Base-by-base conservation (phyloP, 2,888 invertebrate genomes). In the Drosophila subsilvestris region DNA sequence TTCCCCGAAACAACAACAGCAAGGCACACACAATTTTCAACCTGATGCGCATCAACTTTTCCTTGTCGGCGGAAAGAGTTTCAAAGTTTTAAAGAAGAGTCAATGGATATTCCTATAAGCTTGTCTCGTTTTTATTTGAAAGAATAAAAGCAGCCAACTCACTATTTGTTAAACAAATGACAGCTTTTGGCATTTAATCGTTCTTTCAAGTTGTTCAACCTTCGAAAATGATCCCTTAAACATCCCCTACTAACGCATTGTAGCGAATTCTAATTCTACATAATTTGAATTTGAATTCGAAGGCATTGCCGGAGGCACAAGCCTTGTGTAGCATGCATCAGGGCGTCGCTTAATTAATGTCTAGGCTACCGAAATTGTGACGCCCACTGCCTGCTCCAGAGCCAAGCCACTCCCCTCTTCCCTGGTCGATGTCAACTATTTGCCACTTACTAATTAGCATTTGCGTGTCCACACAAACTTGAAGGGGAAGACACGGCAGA, bases 391-490 rank as follows among this genome's bases (percentile, higher is more conserved):
- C 12, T 4, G 3, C n/a, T 10, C 25, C 25, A 6, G 25, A 6
- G 9, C 14, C 32, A 29, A 5, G 29, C 7, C 10, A 25, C 8
- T 32, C 3, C 49, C 42, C 44, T 43, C 25, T 44, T 12, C 42
- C 20, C 37, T 18, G 42, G 42, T 55, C 70, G 60, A 61, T 51
- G 55, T 56, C 67, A 84, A 84, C 85, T 76, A 86, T 84, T 86
- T 86, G 79, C 70, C 85, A 75, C 79, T 72, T 68, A 67, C 87
- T 83, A 86, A 83, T 83, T 86, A 83, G 87, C 87, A 86, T 84
- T 83, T 81, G 76, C 74, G 65, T 60, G 71, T 57, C 71, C 80
- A 66, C 69, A 67, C 54, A 66, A 74, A 86, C 58, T 74, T 62
- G 57, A 74, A 62, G 67, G 61, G 48, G 54, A 57, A 48, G 17